phyloP scores from a whole-genome alignment of 2,888 invertebrate genomes.

The Stomorhina lunata region DNA sequence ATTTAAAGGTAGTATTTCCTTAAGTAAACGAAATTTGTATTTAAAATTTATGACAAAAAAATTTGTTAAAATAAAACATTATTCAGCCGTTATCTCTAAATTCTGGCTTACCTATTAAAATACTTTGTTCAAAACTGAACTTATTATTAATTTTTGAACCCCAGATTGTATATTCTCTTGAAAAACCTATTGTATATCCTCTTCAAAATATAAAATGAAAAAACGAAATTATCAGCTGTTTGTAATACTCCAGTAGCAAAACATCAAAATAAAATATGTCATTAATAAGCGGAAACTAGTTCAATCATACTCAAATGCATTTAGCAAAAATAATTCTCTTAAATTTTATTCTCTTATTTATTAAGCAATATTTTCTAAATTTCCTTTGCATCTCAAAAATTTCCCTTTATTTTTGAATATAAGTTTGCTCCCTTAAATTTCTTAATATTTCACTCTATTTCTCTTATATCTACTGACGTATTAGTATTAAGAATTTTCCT shows the following conservation, averaged over 20 bases:
- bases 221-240: conserved; percentile 1
- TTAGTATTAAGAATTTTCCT: not conserved
- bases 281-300: not conserved
- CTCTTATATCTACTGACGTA: not conserved
- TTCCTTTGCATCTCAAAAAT: not conserved
- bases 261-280: not conserved
- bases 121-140: not conserved
- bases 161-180: not conserved
- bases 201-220: not conserved
- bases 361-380: not conserved
- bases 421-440: not conserved
- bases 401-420: conserved; percentile 32
- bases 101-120: not conserved
- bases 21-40: not conserved
- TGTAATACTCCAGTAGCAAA: not conserved
- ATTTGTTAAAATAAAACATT: not conserved
- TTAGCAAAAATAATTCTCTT: not conserved
- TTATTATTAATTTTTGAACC: not conserved
- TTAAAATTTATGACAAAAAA: not conserved
- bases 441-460: conserved; percentile 1
- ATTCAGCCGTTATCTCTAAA: not conserved
- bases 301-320: not conserved
- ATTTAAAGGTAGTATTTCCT: conserved; percentile 7
- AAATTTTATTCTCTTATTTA: not conserved
- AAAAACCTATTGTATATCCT: not conserved